phyloP scores from a whole-genome alignment of 2,113 vertebrate genomes.

The Hepsetus odoe region DNA sequence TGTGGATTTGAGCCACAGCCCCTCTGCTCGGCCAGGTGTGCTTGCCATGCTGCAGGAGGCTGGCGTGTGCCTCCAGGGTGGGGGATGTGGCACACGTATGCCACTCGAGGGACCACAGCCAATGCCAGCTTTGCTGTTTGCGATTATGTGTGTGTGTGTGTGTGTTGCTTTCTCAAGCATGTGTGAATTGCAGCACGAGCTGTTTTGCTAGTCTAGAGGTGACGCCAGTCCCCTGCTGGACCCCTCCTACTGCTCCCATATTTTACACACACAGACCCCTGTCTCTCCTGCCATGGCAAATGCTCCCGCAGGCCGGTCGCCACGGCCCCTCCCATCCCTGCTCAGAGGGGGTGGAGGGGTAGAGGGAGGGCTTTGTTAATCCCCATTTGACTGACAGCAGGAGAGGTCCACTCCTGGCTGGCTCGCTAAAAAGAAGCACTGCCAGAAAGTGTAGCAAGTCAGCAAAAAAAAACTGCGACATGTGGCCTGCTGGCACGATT shows the following conservation, averaged over 20 bases:
- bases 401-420: constrained; percentile 69
- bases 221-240: constrained; percentile 36
- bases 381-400: constrained; percentile 77
- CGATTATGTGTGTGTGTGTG: constrained; percentile 11
- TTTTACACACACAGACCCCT: constrained; percentile 57
- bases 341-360: constrained; percentile 68
- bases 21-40: constrained; percentile 43
- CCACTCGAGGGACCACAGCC: constrained; percentile 23
- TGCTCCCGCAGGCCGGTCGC: constrained; percentile 61
- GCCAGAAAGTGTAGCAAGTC: background rate
- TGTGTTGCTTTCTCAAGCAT: constrained; percentile 10
- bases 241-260: constrained; percentile 33
- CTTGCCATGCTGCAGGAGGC: constrained; percentile 38
- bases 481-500: constrained; percentile 3
- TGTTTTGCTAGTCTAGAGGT: constrained; percentile 27
- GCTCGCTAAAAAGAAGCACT: constrained; percentile 39
- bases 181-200: constrained; percentile 32
- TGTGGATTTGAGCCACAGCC: background rate
- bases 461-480: constrained; percentile 8
- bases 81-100: constrained; percentile 42
- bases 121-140: constrained; percentile 17
- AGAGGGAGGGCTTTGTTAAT: constrained; percentile 72
- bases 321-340: constrained; percentile 25
- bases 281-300: constrained; percentile 70
- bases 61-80: constrained; percentile 39